Percentiles rank a stretch among this genome's conserved stretches.
phyloP scores from a whole-genome alignment of 2,797 vertebrate genomes.

The Vespertilio murinus region DNA sequence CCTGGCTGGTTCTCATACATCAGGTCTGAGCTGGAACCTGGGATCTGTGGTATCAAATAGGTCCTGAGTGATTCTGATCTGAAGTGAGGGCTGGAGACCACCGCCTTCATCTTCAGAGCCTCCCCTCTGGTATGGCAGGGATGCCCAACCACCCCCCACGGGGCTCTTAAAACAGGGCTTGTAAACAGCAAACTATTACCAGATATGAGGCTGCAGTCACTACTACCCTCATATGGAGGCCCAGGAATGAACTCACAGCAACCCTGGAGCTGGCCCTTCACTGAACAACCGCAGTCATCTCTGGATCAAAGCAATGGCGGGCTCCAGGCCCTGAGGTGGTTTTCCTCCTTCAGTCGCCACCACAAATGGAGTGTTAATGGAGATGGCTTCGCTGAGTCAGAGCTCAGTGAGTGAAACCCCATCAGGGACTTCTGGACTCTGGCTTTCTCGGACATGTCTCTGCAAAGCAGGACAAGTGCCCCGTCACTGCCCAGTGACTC shows the following conservation, averaged over 20 bases:
- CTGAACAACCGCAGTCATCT: neutral
- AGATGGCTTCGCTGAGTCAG: neutral
- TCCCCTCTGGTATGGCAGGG: rapidly evolving
- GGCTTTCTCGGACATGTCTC: neutral
- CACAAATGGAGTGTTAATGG: neutral
- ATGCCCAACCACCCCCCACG: too few species aligned
- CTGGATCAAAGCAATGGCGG: neutral
- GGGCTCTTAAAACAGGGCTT: too few species aligned
- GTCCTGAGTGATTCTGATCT: neutral
- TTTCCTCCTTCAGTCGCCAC: neutral
- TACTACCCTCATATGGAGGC: too few species aligned
- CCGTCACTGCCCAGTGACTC: neutral
- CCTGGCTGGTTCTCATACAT: neutral
- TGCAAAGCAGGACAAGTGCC: neutral
- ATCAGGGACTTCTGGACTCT: neutral
- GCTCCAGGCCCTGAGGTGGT: neutral
- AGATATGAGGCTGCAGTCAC: rapidly evolving
- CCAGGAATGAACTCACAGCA: neutral
- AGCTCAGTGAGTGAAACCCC: too few species aligned
- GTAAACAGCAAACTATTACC: neutral
- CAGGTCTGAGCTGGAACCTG: neutral
- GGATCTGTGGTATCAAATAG: neutral
- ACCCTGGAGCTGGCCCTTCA: neutral
- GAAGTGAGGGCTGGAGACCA: neutral
- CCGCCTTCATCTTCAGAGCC: neutral